These are phyloP conservation scores for Scaptomyza graminum DNA, from an alignment of 1,140 invertebrate species.

Conservation along the genomic window DNA sequence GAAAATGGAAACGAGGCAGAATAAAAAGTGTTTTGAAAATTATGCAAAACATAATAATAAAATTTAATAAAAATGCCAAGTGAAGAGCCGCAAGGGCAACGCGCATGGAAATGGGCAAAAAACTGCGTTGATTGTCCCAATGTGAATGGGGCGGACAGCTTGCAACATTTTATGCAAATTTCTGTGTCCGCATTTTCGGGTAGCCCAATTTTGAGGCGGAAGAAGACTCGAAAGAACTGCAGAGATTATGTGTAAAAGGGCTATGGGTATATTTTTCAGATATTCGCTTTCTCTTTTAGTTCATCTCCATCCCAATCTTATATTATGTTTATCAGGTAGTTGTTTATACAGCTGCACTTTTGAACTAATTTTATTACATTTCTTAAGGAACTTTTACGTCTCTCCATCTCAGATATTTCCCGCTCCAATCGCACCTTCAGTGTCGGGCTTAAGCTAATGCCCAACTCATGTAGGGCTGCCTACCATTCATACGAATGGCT, in stretches of 20 bases:
- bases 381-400: constrained; percentile 30
- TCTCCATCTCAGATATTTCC: neutral
- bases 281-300: no score
- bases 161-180: constrained; percentile 76
- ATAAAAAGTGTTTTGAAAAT: constrained; percentile 51
- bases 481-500: constrained; percentile 68
- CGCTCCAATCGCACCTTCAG: constrained; percentile 8
- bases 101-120: constrained; percentile 2
- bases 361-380: constrained; percentile 71
- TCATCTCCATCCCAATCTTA: neutral
- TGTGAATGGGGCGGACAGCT: constrained; percentile 25
- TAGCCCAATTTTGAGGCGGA: constrained; percentile 22
- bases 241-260: constrained; percentile 50
- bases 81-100: constrained; percentile 9
- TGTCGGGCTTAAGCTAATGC: constrained; percentile 7
- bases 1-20: neutral
- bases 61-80: constrained; percentile 74
- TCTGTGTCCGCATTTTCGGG: constrained; percentile 34
- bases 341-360: constrained; percentile 74
- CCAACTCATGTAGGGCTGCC: constrained; percentile 21
- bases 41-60: constrained; percentile 79
- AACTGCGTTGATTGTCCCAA: constrained; percentile 51
- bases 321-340: constrained; percentile 69
- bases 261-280: neutral
- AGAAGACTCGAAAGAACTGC: constrained; percentile 6